Evolutionary conservation across 2,888 invertebrate genomes (phyloP), one percentile per base, ranked within the genome.

Genomic region (Operophtera brumata): DNA sequence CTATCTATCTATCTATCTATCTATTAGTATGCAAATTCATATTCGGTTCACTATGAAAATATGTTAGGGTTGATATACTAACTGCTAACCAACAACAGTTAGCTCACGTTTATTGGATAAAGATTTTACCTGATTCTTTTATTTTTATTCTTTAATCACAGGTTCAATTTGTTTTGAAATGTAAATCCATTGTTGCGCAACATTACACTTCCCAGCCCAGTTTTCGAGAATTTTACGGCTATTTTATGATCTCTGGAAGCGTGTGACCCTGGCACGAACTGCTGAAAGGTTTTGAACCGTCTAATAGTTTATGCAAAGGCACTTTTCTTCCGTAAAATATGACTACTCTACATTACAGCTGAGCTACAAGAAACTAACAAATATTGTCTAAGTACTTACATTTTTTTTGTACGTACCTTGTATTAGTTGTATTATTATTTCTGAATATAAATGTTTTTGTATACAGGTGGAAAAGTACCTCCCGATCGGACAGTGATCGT

Each of bases 401-500:
- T 35, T 35, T 35, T 35, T 1, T 9, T 35, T 35, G 5, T 6
- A 5, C 12, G 5, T 12, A 35, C n/a, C n/a, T n/a, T n/a, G n/a
- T n/a, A n/a, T n/a, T n/a, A n/a, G n/a, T n/a, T n/a, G n/a, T n/a
- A n/a, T n/a, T n/a, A n/a, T n/a, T n/a, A n/a, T n/a, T n/a, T n/a
- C n/a, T n/a, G n/a, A n/a, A n/a, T n/a, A n/a, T n/a, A n/a, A 8
- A 7, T 13, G 6, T 13, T 60, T 47, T 52, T 50, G 10, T 48
- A 2, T 48, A 25, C 80, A 95, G 96, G 94, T 74, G 96, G 95
- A 6, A 95, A 97, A 91, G 95, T 97, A 60, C 99, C 99, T 20
- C 97, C 97, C 72, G 98, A 99, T 83, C 93, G 97, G 57, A 99
- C 98, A 9, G 96, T 97, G 76, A 95, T 98, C 44, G 93, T 95